Base-by-base conservation (phyloP, 2,888 invertebrate species). In the Acanthacorydalis orientalis region DNA sequence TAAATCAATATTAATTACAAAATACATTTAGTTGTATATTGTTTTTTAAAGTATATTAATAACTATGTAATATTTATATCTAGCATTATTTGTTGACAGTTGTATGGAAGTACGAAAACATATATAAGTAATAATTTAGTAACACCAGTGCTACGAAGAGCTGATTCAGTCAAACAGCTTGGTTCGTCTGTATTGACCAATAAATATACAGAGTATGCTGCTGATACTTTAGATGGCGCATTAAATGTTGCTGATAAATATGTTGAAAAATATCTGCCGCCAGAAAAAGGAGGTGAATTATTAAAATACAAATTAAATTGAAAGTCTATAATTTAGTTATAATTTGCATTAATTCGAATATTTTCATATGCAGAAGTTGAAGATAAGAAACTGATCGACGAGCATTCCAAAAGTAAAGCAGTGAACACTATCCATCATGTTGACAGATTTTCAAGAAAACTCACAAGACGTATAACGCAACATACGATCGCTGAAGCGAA, bases 101-200 rank as follows among this genome's bases (percentile, higher is more conserved):
- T 88, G 66, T 83, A 84, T 62, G 77, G 75, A 55, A 83, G 81
- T 57, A 86, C 87, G 7, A 83, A 85, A 56, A 80, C 80, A 58
- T 86, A 78, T 61, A 80, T 88, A 55, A 71, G 70, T 44, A 74
- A 69, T 54, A 75, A 69, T 60, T 68, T 81, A 43, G 77, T 79
- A 4, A 71, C 67, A 47, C 80, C 80, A 8, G 79, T 81, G n/a
- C 63, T 87, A 31, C 81, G 80, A 52, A 74, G 87, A 39, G 86
- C 87, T 2, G 85, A 83, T 65, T 86, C 86, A 0, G 79, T 87
- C n/a, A 86, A 84, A 60, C 78, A 83, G 60, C 73, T 87, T 50
- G 82, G 84, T 1, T 72, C 72, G 3, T 77, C 78, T 0, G 80
- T 82, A 9, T 64, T 81, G 54, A 75, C 78, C 56, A 84, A 79